Base-by-base conservation (phyloP, 1,140 invertebrate genomes). In the Protaetia brevitarsis region DNA sequence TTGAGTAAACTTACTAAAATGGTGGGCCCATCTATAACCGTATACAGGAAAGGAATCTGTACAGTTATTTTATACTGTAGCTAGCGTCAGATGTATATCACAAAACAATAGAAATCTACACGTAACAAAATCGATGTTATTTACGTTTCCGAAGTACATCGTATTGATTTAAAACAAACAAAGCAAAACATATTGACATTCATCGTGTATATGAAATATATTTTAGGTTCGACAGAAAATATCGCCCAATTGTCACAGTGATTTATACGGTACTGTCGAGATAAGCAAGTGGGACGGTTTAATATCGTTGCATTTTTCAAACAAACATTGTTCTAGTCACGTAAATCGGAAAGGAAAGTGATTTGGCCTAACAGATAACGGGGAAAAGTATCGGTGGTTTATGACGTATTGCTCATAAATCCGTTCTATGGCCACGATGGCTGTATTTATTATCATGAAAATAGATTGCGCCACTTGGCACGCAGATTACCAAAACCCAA, bases 361-460 rank as follows among this genome's bases (percentile, higher is more conserved):
- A 65, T 58, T 59, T 65, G 36, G 23, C 23, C 8, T 41, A 65
- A 4, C 56, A 59, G 63, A 65, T 65, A 65, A 65, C 21, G 41
- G 41, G 13, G 41, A 29, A 56, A 64, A 51, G 23, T 41, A 64
- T 29, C 27, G 27, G n/a, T n/a, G 29, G 19, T 65, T 59, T 65
- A 36, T 65, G 64, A 65, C 64, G 37, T 51, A 65, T 59, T 65
- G 31, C 56, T 65, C 59, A 65, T 65, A 65, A 65, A 65, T 65
- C 56, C 64, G 29, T 59, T 34, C 56, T 65, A 34, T 30, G 45
- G 19, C 27, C 51, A 30, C 28, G 51, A 57, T 59, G 6, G 56
- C 51, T 65, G 10, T 19, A 28, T 59, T 21, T n/a, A 51, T 29
- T 31, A 36, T 59, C 37, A 59, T 26, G 19, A 13, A 19, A 23